Conservation (phyloP, 1,140 invertebrate genomes). For the Cherax quadricarinatus region DNA sequence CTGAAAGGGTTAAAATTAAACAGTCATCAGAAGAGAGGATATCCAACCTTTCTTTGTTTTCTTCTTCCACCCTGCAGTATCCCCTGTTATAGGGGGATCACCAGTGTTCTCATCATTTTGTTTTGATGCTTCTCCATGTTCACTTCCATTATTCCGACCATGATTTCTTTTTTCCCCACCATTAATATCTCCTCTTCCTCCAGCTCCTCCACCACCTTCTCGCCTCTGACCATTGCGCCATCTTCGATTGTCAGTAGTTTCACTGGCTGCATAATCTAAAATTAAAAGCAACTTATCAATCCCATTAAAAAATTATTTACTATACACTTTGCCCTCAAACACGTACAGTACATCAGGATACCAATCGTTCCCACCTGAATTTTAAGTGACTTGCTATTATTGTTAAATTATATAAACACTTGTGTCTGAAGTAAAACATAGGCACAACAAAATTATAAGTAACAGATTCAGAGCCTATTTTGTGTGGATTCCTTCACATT, state of each 20-base stretch:
- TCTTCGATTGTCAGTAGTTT: background rate
- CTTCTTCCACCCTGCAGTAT: conserved; percentile 2
- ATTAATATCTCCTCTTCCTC: conserved; percentile 1
- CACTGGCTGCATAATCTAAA: conserved; percentile 14
- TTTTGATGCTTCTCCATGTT: background rate
- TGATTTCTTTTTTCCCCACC: background rate
- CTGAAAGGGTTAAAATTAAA: no score
- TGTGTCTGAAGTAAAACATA: no score
- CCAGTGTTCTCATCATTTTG: conserved; percentile 12
- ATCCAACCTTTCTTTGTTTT: conserved; percentile 26
- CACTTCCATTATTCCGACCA: background rate
- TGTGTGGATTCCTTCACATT: no score
- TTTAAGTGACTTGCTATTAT: no score
- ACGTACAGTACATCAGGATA: no score
- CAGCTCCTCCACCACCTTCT: background rate
- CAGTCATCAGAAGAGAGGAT: background rate
- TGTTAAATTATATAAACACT: no score
- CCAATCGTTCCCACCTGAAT: no score
- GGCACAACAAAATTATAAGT: no score
- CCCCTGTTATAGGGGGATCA: background rate
- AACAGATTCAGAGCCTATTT: no score
- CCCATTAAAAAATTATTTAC: no score
- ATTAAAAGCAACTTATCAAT: background rate
- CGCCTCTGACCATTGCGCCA: background rate
- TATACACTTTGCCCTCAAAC: no score